phyloP scores from a whole-genome alignment of 1,140 invertebrate species.

The Leptopilina clavipes region DNA sequence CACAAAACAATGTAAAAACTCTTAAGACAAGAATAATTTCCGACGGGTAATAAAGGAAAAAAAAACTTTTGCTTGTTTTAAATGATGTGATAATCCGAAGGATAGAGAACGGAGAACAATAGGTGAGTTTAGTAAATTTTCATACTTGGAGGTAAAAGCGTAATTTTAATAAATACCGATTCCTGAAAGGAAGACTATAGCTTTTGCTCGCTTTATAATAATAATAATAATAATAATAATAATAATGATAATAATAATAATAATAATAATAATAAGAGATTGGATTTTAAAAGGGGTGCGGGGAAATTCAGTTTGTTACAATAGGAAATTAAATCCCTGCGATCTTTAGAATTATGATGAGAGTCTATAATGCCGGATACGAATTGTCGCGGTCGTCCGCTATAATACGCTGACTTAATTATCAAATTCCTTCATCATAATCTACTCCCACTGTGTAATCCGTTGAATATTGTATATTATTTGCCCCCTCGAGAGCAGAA shows the following conservation, averaged over 20 bases:
- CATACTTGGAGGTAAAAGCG: not conserved
- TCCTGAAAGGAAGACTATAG: not conserved
- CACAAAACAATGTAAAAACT: not conserved
- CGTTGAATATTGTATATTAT: slow-evolving; percentile 12
- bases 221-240: not conserved
- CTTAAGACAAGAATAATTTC: no score
- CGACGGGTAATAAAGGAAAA: not conserved
- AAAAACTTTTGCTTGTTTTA: not conserved
- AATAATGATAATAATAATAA: not conserved
- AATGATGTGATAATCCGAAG: not conserved
- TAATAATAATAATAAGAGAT: slow-evolving; percentile 3
- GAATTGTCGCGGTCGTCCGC: slow-evolving; percentile 7
- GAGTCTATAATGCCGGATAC: slow-evolving; percentile 1
- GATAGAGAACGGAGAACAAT: not conserved
- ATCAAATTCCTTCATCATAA: slow-evolving; percentile 23
- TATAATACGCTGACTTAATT: slow-evolving; percentile 21
- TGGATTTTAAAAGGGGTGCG: not conserved
- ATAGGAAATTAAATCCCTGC: slow-evolving; percentile 13
- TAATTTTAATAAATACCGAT: not conserved
- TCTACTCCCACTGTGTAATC: slow-evolving; percentile 5
- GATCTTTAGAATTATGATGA: slow-evolving; percentile 26
- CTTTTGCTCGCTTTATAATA: not conserved
- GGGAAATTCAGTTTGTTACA: not conserved
- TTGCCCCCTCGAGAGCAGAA: not conserved
- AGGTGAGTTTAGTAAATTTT: not conserved